Conservation (phyloP, 2,888 invertebrate genomes). For the Saturnia japonica region DNA sequence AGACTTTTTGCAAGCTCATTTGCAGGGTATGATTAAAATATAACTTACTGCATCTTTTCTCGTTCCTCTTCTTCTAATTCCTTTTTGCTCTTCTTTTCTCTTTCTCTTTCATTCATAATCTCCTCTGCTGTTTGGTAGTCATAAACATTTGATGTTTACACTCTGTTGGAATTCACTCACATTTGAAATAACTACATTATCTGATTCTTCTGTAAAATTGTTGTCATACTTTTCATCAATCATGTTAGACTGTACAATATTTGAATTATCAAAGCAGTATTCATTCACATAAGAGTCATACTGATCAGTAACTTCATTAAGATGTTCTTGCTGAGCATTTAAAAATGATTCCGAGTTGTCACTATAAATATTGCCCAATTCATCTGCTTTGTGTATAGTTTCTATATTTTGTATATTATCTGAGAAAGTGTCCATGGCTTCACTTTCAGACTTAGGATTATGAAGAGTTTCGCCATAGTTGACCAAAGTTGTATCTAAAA, state of each 20-base stretch:
- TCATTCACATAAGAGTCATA: conserved; percentile 71
- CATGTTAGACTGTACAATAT: conserved; percentile 44
- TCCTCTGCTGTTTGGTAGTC: conserved; percentile 69
- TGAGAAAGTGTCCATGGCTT: conserved; percentile 62
- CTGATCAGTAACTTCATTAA: conserved; percentile 58
- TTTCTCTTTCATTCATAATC: conserved; percentile 81
- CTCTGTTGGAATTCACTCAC: conserved; percentile 61
- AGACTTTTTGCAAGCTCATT: background rate
- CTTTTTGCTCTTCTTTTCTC: conserved; percentile 88
- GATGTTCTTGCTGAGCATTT: conserved; percentile 57
- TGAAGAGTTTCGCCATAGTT: conserved; percentile 67
- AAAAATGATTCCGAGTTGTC: conserved; percentile 62
- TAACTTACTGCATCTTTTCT: conserved; percentile 96
- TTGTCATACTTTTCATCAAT: conserved; percentile 45
- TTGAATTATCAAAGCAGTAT: conserved; percentile 62
- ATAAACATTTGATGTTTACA: conserved; percentile 50
- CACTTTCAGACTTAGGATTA: conserved; percentile 52
- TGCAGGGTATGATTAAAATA: background rate
- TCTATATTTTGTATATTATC: conserved; percentile 67
- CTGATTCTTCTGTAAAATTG: conserved; percentile 41
- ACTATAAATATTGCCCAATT: conserved; percentile 71
- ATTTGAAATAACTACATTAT: conserved; percentile 47
- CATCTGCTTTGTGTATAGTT: conserved; percentile 64
- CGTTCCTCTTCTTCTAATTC: conserved; percentile 96
- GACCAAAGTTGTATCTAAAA: conserved; percentile 70